These are phyloP conservation scores for Zaprionus tsacasi DNA, from an alignment of 1,140 invertebrate species.

Conservation along the genomic window DNA sequence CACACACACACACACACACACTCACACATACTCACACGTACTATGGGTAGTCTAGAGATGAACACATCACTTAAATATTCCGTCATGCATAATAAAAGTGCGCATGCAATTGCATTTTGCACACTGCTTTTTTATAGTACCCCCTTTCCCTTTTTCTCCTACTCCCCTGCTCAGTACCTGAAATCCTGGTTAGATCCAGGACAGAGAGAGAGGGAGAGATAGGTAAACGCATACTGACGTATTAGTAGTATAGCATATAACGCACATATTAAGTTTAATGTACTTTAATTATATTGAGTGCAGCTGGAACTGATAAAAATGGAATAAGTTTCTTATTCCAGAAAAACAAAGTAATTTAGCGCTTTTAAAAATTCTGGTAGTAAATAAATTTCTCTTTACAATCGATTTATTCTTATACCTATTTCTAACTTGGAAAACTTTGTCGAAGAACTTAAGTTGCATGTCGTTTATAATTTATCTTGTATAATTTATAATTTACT, in stretches of 20 bases:
- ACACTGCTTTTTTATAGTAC: background rate
- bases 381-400: too few species aligned
- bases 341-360: too few species aligned
- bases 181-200: background rate
- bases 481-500: too few species aligned
- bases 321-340: too few species aligned
- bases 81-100: conserved; percentile 50
- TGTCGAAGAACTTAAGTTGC: background rate
- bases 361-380: too few species aligned
- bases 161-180: background rate
- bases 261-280: background rate
- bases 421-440: too few species aligned
- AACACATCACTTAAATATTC: conserved; percentile 46
- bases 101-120: conserved; percentile 40
- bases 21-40: conserved; percentile 5
- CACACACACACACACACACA: background rate
- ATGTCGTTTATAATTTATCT: background rate
- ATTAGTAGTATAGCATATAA: background rate
- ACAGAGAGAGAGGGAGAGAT: background rate
- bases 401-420: too few species aligned
- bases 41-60: conserved; percentile 38
- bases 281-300: background rate
- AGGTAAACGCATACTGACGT: background rate
- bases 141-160: background rate
- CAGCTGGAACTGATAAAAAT: too few species aligned